phyloP scores from a whole-genome alignment of 2,113 vertebrate genomes.

The Turdus rufiventris region DNA sequence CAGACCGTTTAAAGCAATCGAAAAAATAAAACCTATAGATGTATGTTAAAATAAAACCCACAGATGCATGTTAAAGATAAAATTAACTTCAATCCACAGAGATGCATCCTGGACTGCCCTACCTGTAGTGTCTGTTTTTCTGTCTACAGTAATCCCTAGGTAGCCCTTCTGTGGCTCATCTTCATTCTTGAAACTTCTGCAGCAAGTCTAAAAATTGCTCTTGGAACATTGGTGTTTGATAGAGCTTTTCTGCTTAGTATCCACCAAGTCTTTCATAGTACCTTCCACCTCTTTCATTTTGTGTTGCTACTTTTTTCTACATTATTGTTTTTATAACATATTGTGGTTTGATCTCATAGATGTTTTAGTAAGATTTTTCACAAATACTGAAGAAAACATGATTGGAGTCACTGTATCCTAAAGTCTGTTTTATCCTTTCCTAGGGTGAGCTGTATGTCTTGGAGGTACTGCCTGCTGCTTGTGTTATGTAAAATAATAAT shows the following conservation, averaged over 20 bases:
- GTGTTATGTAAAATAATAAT: slow-evolving; percentile 24
- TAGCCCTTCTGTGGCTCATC: neutral
- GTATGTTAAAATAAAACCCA: neutral
- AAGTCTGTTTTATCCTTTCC: neutral
- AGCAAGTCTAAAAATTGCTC: neutral
- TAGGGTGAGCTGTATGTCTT: neutral
- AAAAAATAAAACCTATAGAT: too few relatives aligned
- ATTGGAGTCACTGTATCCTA: neutral
- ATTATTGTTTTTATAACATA: neutral
- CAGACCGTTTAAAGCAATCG: too few relatives aligned
- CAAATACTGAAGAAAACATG: neutral
- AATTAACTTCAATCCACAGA: neutral
- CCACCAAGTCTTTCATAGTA: neutral
- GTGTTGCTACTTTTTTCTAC: neutral
- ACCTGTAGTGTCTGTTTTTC: neutral
- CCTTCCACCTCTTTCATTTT: neutral
- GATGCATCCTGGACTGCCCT: neutral
- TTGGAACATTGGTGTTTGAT: neutral
- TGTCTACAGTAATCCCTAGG: neutral
- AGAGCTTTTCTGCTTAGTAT: neutral
- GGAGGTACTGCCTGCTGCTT: neutral
- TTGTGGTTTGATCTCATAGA: neutral
- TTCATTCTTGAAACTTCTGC: neutral
- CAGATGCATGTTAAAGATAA: neutral
- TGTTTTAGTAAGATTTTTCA: neutral